Evolutionary conservation across 1,140 invertebrate genomes (phyloP).

Genomic region (Hylaeus volcanicus): DNA sequence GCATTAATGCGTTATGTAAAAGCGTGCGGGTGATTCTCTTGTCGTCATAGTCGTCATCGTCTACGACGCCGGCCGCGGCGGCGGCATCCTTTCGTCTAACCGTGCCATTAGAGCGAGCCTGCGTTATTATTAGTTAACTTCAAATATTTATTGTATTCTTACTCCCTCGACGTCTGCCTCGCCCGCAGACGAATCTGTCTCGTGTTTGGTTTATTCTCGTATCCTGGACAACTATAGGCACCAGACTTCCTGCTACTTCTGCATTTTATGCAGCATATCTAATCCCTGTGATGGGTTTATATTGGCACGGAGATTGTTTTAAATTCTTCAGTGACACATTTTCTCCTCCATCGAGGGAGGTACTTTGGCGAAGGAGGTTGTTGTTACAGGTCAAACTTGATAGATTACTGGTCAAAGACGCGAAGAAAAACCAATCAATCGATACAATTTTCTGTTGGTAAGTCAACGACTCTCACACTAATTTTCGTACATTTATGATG

Average conservation of each 20-base stretch:
- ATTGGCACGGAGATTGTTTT: not conserved
- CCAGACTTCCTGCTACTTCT: conserved; percentile 10
- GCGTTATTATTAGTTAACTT: conserved; percentile 77
- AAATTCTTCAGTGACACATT: no score
- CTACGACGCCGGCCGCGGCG: not conserved
- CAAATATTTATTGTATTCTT: conserved; percentile 75
- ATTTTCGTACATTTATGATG: no score
- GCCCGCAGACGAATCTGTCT: conserved; percentile 32
- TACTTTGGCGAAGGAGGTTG: not conserved
- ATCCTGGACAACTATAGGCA: conserved; percentile 24
- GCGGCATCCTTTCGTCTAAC: conserved; percentile 62
- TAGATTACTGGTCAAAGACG: no score
- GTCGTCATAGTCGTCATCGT: conserved; percentile 25
- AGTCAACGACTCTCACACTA: no score
- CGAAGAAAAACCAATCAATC: no score
- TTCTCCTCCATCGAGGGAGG: not conserved
- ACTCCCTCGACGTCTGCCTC: conserved; percentile 26
- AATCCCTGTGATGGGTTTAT: not conserved
- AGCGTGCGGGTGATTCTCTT: conserved; percentile 48
- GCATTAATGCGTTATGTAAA: conserved; percentile 64
- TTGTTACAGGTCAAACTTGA: not conserved
- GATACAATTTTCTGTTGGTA: no score
- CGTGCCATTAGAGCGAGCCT: conserved; percentile 52
- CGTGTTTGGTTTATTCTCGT: conserved; percentile 49
- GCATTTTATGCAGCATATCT: not conserved